phyloP scores from a whole-genome alignment of 2,797 vertebrate species.

The Emydoidea blandingii region DNA sequence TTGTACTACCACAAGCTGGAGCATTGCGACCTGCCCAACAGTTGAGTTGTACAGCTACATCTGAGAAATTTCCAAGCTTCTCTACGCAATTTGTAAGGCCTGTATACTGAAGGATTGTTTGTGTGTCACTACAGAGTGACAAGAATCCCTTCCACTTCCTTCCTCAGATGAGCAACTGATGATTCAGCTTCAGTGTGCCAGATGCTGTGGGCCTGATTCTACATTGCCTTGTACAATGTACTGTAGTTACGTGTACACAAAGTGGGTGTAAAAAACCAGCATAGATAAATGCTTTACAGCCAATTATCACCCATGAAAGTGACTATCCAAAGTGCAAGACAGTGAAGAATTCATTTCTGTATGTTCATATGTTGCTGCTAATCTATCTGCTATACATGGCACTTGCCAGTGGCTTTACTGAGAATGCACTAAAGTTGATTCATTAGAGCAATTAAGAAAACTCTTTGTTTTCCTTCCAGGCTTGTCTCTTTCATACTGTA shows the following conservation, averaged over 20 bases:
- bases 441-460: background rate
- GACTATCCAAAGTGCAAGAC: too few species aligned
- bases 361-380: background rate
- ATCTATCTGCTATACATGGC: background rate
- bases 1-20: slow-evolving; percentile 8
- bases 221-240: background rate
- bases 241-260: background rate
- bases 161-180: slow-evolving; percentile 54
- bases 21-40: background rate
- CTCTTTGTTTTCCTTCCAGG: background rate
- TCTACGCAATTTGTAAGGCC: slow-evolving; percentile 26
- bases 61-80: slow-evolving; percentile 53
- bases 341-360: background rate
- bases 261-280: background rate
- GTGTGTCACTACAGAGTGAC: slow-evolving; percentile 46
- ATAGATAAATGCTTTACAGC: background rate
- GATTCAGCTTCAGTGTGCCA: background rate
- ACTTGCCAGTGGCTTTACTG: background rate
- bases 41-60: slow-evolving; percentile 29
- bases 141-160: slow-evolving; percentile 52
- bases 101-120: slow-evolving; percentile 40
- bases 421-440: background rate
- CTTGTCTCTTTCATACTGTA: background rate
- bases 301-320: background rate
- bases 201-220: background rate